Percentiles rank a stretch among this genome's conserved stretches.
phyloP scores from a whole-genome alignment of 2,888 invertebrate genomes.

The Lucinisca nassula region DNA sequence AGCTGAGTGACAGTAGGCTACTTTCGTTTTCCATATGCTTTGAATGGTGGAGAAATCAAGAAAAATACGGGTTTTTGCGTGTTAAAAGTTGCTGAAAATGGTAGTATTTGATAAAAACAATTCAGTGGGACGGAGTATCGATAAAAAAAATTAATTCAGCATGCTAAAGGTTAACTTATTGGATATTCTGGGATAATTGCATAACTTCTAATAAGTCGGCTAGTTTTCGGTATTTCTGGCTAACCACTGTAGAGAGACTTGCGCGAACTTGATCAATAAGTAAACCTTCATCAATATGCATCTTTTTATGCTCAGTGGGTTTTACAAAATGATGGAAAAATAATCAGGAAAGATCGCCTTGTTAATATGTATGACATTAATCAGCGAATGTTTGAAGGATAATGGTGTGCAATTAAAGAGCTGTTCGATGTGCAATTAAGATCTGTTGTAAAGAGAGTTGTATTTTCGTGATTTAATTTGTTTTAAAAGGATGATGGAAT shows the following conservation, averaged over 20 bases:
- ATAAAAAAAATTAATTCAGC: no score
- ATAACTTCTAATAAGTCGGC: not conserved
- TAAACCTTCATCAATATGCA: constrained; percentile 15
- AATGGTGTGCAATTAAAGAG: not conserved
- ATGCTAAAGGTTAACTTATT: no score
- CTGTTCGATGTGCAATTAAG: no score
- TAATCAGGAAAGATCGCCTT: not conserved
- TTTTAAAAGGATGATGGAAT: not conserved
- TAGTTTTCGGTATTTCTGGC: not conserved
- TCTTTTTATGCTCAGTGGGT: constrained; percentile 12
- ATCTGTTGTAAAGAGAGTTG: not conserved
- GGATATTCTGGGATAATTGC: not conserved
- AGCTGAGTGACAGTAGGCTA: no score
- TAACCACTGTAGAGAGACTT: not conserved
- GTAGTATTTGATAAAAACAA: no score
- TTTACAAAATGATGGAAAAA: constrained; percentile 5
- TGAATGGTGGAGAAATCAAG: no score
- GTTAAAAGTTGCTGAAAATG: no score
- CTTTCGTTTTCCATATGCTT: no score
- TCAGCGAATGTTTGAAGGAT: not conserved
- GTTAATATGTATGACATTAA: constrained; percentile 18
- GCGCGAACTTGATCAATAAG: not conserved
- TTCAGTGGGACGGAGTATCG: no score
- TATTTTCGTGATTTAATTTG: not conserved
- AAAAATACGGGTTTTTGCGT: no score